These are phyloP conservation scores for Corythoichthys haematopterus DNA, from an alignment of 2,113 vertebrate species.

Conservation along the genomic window DNA sequence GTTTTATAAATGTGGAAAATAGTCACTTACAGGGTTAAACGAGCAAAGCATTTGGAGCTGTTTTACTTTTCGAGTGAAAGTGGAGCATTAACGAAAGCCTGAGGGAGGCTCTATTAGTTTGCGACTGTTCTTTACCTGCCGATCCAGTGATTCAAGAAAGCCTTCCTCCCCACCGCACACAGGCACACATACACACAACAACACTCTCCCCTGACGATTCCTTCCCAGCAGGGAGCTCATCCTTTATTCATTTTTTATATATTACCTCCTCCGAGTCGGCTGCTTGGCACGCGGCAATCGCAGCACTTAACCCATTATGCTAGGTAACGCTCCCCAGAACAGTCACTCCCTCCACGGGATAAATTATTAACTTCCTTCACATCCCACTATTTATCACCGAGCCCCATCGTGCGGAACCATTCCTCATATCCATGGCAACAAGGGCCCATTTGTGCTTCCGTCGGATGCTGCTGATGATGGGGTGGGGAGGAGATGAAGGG, in stretches of 20 bases:
- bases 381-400: constrained; percentile 66
- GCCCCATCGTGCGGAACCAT: constrained; percentile 56
- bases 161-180: constrained; percentile 25
- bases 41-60: constrained; percentile 42
- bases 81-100: constrained; percentile 46
- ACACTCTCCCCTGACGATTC: constrained; percentile 53
- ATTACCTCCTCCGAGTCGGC: constrained; percentile 60
- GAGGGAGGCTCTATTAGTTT: constrained; percentile 48
- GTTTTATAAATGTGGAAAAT: too few relatives aligned
- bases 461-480: constrained; percentile 58
- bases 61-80: constrained; percentile 50
- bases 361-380: constrained; percentile 75
- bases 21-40: constrained; percentile 38
- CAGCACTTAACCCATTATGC: constrained; percentile 74
- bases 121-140: constrained; percentile 46
- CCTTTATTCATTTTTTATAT: constrained; percentile 71
- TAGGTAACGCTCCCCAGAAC: constrained; percentile 56
- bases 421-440: constrained; percentile 67
- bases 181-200: constrained; percentile 1
- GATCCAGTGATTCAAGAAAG: constrained; percentile 46
- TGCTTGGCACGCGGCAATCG: constrained; percentile 58
- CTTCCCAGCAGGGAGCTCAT: constrained; percentile 65
- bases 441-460: constrained; percentile 61
- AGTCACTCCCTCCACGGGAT: constrained; percentile 61
- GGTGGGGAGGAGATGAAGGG: constrained; percentile 35